Conservation (phyloP, 2,113 vertebrate genomes). For the Neolamprologus brichardi region DNA sequence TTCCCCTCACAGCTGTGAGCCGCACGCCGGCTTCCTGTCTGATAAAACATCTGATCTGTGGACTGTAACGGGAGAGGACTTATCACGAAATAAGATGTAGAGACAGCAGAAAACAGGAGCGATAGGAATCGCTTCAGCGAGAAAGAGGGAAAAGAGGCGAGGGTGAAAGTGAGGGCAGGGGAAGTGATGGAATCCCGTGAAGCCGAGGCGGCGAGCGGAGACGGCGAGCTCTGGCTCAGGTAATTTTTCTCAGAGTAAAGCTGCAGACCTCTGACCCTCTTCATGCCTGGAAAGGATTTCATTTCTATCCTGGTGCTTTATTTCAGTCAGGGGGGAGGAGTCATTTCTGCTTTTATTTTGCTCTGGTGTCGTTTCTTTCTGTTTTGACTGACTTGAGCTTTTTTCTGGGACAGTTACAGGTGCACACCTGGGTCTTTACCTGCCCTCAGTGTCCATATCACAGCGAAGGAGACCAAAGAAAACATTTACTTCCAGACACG, state of each 20-base stretch:
- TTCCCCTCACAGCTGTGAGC: background rate
- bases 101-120: background rate
- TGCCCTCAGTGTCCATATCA: background rate
- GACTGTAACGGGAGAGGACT: background rate
- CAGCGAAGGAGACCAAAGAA: background rate
- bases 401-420: background rate
- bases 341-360: background rate
- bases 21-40: background rate
- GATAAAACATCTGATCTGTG: background rate
- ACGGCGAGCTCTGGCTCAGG: background rate
- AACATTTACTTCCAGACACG: background rate
- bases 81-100: background rate
- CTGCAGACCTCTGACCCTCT: background rate
- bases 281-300: background rate
- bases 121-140: background rate
- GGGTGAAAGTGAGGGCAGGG: background rate
- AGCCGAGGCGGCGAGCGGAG: background rate
- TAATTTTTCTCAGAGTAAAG: background rate
- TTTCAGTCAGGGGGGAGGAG: background rate
- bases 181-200: background rate
- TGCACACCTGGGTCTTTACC: background rate
- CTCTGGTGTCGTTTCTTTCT: rapidly evolving
- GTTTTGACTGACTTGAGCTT: rapidly evolving
- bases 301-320: background rate
- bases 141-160: background rate